Base-by-base conservation (phyloP, 2,797 vertebrate genomes). In the Sebastes vulpes region DNA sequence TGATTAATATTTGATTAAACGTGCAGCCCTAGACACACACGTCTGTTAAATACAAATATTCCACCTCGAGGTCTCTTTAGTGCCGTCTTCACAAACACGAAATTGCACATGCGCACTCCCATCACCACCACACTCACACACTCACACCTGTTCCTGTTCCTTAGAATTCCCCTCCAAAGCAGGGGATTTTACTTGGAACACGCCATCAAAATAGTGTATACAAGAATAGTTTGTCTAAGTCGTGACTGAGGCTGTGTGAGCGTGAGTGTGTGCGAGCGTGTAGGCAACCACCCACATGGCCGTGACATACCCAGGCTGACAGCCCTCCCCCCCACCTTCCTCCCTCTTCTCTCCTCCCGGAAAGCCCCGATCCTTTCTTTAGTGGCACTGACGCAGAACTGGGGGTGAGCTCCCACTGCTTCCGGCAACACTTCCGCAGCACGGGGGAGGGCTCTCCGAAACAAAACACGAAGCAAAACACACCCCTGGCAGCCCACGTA, bases 401-500 rank as follows among this genome's bases (percentile, higher is more conserved):
- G 93, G 94, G 94, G 95, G 92, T 91, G 94, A 94, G 89, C 92
- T 93, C 89, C 88, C 92, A 93, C 95, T 91, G 95, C 95, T 96
- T 96, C 96, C 95, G 95, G 95, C 95, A 96, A 96, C 96, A 95
- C 96, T 96, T 95, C 95, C 94, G 92, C 86, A 92, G 90, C 89
- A 91, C 83, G 88, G 89, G 92, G 93, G 93, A 94, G 90, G 93
- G 87, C 92, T 93, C 90, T 92, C 92, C 90, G 93, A 96, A 95
- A 96, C 94, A 96, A 95, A 95, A 95, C 91, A 92, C 77, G 68
- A 89, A 95, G 94, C 93, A 89, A 91, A 95, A 95, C 92, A 93
- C 92, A 94, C 93, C 93, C 91, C 88, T 89, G 84, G 88, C 91
- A 64, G 90, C 93, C 92, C 91, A 93, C 91, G 89, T 90, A 91